Percentiles rank a stretch among this genome's conserved stretches.
These are phyloP conservation scores for Fopius arisanus DNA, from an alignment of 1,140 invertebrate species.

Conservation along the genomic window DNA sequence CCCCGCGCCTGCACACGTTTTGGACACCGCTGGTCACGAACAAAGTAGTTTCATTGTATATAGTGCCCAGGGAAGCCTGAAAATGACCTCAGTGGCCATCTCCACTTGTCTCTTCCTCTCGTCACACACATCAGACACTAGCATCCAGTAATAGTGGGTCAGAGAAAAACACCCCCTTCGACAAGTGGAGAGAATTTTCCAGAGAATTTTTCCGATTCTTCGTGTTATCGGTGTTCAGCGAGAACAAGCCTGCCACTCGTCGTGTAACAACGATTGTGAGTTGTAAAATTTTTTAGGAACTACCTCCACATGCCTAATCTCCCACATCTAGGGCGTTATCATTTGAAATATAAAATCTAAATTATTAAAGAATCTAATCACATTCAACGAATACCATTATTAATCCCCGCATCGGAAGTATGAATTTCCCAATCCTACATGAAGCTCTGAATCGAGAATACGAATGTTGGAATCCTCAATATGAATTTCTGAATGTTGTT, in stretches of 20 bases:
- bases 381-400: no score
- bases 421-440: no score
- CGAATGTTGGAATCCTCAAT: no score
- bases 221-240: neutral
- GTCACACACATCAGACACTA: neutral
- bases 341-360: no score
- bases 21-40: slow-evolving; percentile 7
- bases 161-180: neutral
- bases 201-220: neutral
- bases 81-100: neutral
- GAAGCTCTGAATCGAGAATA: no score
- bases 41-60: slow-evolving; percentile 13
- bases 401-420: no score
- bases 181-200: neutral
- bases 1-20: neutral
- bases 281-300: neutral
- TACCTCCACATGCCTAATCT: no score
- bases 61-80: neutral
- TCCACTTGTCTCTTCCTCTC: neutral
- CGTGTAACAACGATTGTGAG: neutral
- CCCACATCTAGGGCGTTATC: no score
- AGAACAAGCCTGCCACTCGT: neutral
- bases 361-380: no score
- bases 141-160: neutral
- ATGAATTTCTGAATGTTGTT: no score